Conservation (phyloP, 2,888 invertebrate genomes). For the Rhogogaster chlorosoma region DNA sequence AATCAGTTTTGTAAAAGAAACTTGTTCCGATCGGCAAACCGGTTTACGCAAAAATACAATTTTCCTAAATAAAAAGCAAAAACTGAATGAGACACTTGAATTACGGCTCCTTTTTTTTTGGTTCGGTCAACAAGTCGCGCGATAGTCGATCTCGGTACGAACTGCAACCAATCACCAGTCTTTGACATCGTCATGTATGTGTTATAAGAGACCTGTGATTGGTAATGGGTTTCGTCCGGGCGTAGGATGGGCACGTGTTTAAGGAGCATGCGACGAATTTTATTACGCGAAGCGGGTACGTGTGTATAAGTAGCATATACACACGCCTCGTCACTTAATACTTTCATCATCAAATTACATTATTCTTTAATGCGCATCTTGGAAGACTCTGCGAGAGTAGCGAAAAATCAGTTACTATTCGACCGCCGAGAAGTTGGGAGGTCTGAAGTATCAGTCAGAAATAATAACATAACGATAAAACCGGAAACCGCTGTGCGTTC, state of each 20-base stretch:
- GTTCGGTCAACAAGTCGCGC: background rate
- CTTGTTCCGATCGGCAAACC: background rate
- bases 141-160: background rate
- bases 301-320: background rate
- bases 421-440: background rate
- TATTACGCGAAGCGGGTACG: background rate
- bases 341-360: conserved; percentile 10
- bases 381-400: background rate
- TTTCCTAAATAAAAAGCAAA: background rate
- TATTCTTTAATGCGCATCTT: conserved; percentile 19
- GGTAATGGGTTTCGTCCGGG: background rate
- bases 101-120: background rate
- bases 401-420: conserved; percentile 14
- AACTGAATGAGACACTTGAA: background rate
- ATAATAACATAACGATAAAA: background rate
- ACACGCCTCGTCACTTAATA: background rate
- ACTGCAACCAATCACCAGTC: background rate
- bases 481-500: background rate
- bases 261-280: background rate
- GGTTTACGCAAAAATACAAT: background rate
- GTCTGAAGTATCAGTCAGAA: background rate
- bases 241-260: background rate
- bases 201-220: background rate
- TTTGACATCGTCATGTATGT: background rate
- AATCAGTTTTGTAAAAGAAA: background rate